Base-by-base conservation (phyloP, 2,113 vertebrate genomes). In the Psittacus erithacus region DNA sequence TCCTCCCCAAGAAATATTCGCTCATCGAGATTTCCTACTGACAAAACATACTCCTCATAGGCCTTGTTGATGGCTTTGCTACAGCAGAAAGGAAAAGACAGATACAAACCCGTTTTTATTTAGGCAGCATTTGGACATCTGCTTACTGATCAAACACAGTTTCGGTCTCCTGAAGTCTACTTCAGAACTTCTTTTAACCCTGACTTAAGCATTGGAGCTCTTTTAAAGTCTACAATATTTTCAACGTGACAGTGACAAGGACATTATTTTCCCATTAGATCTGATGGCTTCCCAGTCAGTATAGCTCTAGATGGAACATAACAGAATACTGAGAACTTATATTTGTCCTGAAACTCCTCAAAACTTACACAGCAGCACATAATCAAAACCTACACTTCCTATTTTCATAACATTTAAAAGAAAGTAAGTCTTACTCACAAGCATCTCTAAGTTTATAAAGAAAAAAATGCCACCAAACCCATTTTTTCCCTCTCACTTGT, bases 1-100 rank as follows among this genome's bases (percentile, higher is more conserved):
- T 98, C 99, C 28, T 99, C 99, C 1, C 98, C 99, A 5, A 99
- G 98, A 96, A 99, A 99, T 90, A 99, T 98, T 64, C 99, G 95
- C 96, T 99, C 99, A 74, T 99, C 99, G 13, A 99, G 97, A 60
- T 98, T 98, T 47, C 99, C 99, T 15, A 98, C 98, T 9, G 99
- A 98, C 90, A 99, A 79, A 8, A 99, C 97, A 12, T 99, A 99
- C 85, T 99, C 99, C 88, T 99, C 99, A 5, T 99, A 99, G 44
- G 98, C 98, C 46, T 99, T 98, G 93, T 97, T 99, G 95, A 99
- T 98, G 89, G 99, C 98, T 97, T 99, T 97, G 69, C 99, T 99
- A 49, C 4, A 90, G 44, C 10, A 71, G 13, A 80, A 75, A 74
- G 41, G 39, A 60, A 63, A 35, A 64, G 24, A 62, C 22, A 85